Conservation (phyloP, 2,888 invertebrate genomes). For the Rhingia campestris region DNA sequence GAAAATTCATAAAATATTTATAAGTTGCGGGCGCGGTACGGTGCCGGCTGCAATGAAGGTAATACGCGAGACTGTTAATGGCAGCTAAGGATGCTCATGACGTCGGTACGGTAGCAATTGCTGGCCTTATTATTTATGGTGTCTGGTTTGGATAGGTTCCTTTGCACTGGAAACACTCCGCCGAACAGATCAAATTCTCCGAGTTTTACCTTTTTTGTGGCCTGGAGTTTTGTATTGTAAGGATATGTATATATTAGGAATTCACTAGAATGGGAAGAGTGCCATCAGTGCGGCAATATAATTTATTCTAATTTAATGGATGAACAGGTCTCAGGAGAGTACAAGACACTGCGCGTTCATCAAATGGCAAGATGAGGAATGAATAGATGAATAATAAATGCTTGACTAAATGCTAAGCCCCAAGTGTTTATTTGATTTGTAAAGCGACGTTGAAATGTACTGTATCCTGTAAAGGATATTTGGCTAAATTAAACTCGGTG, state of each 20-base stretch:
- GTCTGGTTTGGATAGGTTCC: constrained; percentile 72
- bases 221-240: background rate
- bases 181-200: constrained; percentile 1
- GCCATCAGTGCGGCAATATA: constrained; percentile 53
- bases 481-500: constrained; percentile 21
- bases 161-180: constrained; percentile 13
- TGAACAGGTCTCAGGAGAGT: constrained; percentile 66
- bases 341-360: constrained; percentile 27
- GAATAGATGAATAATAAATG: constrained; percentile 69
- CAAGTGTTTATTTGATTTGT: constrained; percentile 41
- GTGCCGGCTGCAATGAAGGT: constrained; percentile 22
- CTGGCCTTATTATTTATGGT: constrained; percentile 70
- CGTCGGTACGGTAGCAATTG: constrained; percentile 25
- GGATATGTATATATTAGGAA: constrained; percentile 19
- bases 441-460: background rate
- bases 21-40: constrained; percentile 38
- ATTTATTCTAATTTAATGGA: constrained; percentile 72
- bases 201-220: constrained; percentile 42
- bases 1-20: constrained; percentile 74
- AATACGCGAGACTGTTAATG: constrained; percentile 61
- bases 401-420: constrained; percentile 38
- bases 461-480: background rate
- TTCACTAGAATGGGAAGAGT: constrained; percentile 49
- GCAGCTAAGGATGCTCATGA: constrained; percentile 64
- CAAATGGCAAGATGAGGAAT: constrained; percentile 17